Conservation (phyloP, 2,888 invertebrate genomes). For the Elgonia sp. region DNA sequence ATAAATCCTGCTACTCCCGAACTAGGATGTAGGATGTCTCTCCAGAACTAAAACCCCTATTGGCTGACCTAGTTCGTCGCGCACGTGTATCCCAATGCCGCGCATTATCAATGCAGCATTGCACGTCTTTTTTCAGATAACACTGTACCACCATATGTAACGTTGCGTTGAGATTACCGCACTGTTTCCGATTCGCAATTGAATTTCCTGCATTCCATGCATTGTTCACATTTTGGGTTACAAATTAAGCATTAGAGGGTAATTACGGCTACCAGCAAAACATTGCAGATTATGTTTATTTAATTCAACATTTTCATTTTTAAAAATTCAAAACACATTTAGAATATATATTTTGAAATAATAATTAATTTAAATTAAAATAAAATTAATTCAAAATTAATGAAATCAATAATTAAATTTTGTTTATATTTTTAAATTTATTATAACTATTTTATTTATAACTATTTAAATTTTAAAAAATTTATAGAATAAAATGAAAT, state of each 20-base stretch:
- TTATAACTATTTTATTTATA: no score
- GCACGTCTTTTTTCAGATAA: constrained; percentile 62
- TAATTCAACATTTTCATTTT: no score
- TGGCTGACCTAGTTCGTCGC: constrained; percentile 64
- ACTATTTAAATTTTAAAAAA: no score
- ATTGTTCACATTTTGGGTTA: constrained; percentile 9
- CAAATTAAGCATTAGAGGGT: background rate
- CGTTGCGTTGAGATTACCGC: constrained; percentile 30
- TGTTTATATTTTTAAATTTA: no score
- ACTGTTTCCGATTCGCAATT: constrained; percentile 39
- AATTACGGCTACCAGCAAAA: no score
- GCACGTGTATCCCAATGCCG: constrained; percentile 57
- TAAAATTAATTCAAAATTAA: no score
- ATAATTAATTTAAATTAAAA: no score
- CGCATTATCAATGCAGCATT: constrained; percentile 58
- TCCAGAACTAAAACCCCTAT: constrained; percentile 43
- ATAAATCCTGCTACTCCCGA: constrained; percentile 28
- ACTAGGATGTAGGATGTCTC: constrained; percentile 45
- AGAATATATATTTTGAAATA: no score
- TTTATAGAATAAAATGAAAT: no score
- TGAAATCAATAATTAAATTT: no score
- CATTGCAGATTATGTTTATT: no score
- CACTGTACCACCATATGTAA: constrained; percentile 28
- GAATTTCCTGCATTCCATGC: constrained; percentile 35
- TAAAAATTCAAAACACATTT: no score